Evolutionary conservation across 2,888 invertebrate species (phyloP), one percentile per base, ranked within the genome.

Genomic region (Dioctria rufipes): DNA sequence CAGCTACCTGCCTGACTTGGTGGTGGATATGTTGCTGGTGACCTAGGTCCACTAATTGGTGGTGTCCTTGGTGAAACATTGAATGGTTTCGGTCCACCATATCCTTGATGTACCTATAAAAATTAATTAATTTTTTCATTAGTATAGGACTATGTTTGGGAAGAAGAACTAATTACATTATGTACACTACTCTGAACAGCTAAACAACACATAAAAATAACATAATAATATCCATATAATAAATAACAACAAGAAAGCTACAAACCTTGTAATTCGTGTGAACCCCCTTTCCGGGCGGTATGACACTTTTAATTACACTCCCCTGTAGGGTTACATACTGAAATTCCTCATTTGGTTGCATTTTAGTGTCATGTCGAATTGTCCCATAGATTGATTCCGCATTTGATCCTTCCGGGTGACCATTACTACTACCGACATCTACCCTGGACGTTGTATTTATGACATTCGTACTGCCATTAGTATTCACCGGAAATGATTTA

Each of bases 231-330:
- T 25, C 25, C 25, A 25, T 25, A 25, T 25, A 40, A 65, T n/a
- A 5, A 65, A 25, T 13, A 51, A 46, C n/a, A 67, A 80, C 51
- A 71, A 60, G 13, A 46, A 37, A 60, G 46, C 46, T 73, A 81
- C 82, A 65, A 80, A 82, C 82, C 82, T 82, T 82, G 40, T 82
- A 82, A 61, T 80, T 81, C 8, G 80, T 81, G 60, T 79, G 80
- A 39, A 85, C 85, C 77, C 89, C 88, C 86, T 89, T 89, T 85
- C 89, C 89, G 82, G 89, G 89, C 81, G 89, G 87, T 84, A 87
- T 86, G 83, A 89, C 89, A 83, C 89, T 89, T 84, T 88, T 87
- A 83, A 89, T 89, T 82, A 89, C 87, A 83, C 88, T 88, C 83
- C 89, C 89, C 81, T 88, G 87, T 71, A 88, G 84, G 80, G 89